A percentile compares a stretch with the other conserved stretches of the same genome.
phyloP scores from a whole-genome alignment of 1,140 invertebrate species.

The Reticulitermes speratus region DNA sequence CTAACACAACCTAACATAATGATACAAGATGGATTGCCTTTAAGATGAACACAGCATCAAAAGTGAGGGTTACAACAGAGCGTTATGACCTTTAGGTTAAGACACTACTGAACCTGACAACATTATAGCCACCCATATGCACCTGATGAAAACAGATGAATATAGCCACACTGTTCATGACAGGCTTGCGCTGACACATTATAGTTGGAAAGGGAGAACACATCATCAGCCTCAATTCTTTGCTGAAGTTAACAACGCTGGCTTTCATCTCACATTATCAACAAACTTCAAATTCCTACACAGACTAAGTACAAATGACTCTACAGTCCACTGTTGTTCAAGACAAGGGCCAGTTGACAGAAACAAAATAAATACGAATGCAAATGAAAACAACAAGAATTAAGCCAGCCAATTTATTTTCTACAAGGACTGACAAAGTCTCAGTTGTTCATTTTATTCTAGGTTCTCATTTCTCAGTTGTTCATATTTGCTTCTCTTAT shows the following conservation, averaged over 20 bases:
- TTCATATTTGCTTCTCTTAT: background rate
- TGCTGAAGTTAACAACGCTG: conserved; percentile 5
- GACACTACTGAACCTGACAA: conserved; percentile 3
- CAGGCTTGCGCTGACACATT: background rate
- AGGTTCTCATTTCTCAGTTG: too few relatives aligned
- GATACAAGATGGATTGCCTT: background rate
- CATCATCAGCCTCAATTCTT: background rate
- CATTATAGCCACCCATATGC: conserved; percentile 2
- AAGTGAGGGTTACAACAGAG: background rate
- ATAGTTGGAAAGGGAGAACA: background rate
- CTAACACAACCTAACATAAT: background rate
- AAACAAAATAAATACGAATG: background rate
- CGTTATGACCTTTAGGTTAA: background rate
- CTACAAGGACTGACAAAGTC: background rate
- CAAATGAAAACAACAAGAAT: background rate
- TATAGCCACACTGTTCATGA: background rate
- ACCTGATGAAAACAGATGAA: background rate
- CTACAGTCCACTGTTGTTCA: background rate
- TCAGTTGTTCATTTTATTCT: too few relatives aligned
- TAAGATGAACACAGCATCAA: background rate
- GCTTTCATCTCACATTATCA: background rate
- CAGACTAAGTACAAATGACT: background rate
- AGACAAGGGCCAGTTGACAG: background rate
- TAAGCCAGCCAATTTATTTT: background rate
- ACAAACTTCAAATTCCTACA: conserved; percentile 1